Evolutionary conservation across 2,797 vertebrate genomes (phyloP).

Genomic region (Picus viridis): DNA sequence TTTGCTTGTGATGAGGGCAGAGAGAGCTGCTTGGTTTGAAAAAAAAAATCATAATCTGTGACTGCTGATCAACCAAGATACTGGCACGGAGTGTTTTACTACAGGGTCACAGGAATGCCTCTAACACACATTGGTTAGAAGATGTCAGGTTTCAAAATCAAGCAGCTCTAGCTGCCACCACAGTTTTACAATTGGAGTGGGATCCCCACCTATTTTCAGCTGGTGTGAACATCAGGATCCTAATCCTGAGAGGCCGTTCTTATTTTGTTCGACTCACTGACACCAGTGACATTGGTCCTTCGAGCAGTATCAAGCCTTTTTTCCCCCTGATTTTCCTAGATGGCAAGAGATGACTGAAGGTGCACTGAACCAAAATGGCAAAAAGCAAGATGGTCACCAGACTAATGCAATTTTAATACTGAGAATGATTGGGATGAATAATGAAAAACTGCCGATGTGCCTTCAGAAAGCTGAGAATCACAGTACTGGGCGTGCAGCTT

Average conservation of each 20-base stretch:
- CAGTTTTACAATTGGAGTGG: neutral
- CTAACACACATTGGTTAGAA: neutral
- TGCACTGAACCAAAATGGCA: slow-evolving; percentile 14
- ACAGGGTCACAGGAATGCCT: neutral
- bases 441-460: neutral
- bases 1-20: neutral
- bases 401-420: neutral
- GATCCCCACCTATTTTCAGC: slow-evolving; percentile 15
- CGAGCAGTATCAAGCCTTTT: neutral
- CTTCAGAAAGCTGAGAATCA: neutral
- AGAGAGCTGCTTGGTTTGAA: neutral
- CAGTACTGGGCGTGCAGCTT: neutral
- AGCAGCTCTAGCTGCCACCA: neutral
- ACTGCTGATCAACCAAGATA: neutral
- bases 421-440: neutral
- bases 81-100: neutral
- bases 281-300: neutral
- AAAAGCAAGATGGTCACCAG: neutral
- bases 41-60: neutral
- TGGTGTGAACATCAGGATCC: neutral
- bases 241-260: neutral
- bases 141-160: slow-evolving; percentile 7
- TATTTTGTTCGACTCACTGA: neutral
- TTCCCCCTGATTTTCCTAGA: neutral
- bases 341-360: neutral